Conservation (phyloP, 2,113 vertebrate genomes). For the Rhinopomastus cyanomelas region DNA sequence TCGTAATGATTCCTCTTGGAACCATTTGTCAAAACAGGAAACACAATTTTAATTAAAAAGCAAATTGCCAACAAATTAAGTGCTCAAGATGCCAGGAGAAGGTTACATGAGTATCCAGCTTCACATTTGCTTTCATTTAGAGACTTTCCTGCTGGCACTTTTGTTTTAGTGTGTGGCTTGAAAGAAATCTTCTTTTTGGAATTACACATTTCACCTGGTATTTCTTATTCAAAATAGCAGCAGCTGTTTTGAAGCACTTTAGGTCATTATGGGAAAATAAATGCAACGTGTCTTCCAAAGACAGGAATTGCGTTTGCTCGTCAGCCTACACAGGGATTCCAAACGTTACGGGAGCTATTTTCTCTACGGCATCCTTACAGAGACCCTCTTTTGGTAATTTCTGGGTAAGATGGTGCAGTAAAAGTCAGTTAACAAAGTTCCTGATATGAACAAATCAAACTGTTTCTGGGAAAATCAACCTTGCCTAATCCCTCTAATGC, state of each 20-base stretch:
- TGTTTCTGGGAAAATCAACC: background rate
- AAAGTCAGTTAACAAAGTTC: background rate
- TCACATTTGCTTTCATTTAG: background rate
- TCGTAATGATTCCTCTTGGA: background rate
- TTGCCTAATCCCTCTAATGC: background rate
- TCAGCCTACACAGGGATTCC: background rate
- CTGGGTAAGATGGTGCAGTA: background rate
- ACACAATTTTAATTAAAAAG: background rate
- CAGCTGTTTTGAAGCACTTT: background rate
- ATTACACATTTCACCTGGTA: background rate
- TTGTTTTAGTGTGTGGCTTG: background rate
- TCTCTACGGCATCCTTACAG: background rate
- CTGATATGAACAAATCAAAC: background rate
- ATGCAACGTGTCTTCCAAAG: background rate
- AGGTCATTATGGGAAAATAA: background rate
- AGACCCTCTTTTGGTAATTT: background rate
- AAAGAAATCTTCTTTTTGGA: background rate
- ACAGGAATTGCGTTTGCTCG: background rate
- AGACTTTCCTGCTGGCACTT: background rate
- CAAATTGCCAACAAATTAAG: conserved; percentile 13
- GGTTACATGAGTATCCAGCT: background rate
- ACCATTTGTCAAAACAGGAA: conserved; percentile 15
- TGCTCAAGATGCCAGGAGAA: background rate
- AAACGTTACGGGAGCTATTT: background rate
- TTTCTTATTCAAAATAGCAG: background rate